Conservation (phyloP, 35 echinoderm and acorn worm species). For the Amphiura filiformis region DNA sequence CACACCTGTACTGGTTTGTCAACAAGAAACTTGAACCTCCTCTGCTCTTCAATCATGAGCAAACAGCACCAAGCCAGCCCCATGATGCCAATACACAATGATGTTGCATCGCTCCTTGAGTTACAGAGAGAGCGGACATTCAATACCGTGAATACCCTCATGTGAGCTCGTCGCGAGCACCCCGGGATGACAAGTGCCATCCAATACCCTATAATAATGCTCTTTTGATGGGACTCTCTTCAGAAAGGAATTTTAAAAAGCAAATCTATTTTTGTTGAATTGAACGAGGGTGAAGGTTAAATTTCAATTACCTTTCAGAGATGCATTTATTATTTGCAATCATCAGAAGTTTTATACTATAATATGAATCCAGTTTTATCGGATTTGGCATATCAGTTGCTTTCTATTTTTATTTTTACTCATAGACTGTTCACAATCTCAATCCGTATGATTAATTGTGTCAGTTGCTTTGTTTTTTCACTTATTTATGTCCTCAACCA, state of each 20-base stretch:
- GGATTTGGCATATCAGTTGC: too few relatives aligned
- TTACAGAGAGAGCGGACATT: not conserved
- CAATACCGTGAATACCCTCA: not conserved
- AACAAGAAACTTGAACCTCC: not conserved
- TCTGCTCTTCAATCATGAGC: not conserved
- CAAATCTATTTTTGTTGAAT: too few relatives aligned
- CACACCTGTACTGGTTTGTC: not conserved
- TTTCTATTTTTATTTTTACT: too few relatives aligned
- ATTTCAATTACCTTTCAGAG: too few relatives aligned
- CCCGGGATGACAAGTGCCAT: not conserved
- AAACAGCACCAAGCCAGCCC: not conserved
- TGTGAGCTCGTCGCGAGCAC: not conserved
- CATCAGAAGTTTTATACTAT: too few relatives aligned
- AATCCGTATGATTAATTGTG: too few relatives aligned
- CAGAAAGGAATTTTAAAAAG: not conserved
- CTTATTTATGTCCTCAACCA: too few relatives aligned
- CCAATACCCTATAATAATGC: not conserved
- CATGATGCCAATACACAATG: not conserved
- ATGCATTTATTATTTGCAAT: too few relatives aligned
- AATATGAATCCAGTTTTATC: too few relatives aligned
- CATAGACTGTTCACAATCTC: too few relatives aligned
- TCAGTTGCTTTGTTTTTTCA: too few relatives aligned
- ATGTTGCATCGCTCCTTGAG: not conserved
- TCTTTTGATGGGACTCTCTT: not conserved
- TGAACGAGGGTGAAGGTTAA: too few relatives aligned